phyloP scores from a whole-genome alignment of 2,113 vertebrate species.

The Salvator merianae region DNA sequence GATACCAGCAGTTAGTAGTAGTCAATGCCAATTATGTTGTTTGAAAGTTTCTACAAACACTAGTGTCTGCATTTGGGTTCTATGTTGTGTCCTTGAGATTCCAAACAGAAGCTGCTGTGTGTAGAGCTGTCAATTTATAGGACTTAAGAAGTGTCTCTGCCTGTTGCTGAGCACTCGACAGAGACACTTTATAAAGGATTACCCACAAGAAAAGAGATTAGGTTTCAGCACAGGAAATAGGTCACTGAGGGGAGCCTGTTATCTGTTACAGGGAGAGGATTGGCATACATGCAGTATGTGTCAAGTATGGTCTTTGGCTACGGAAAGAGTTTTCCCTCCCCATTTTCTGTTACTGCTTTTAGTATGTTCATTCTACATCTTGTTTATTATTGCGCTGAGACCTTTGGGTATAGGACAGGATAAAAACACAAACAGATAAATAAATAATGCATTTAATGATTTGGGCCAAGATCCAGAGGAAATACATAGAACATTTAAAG shows the following conservation, averaged over 20 bases:
- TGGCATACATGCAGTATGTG: neutral
- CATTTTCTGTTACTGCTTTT: too few relatives aligned
- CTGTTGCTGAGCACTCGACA: slow-evolving; percentile 22
- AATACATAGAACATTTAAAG: neutral
- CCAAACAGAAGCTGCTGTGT: neutral
- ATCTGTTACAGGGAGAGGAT: neutral
- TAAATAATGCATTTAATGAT: neutral
- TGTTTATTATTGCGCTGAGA: too few relatives aligned
- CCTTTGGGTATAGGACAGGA: too few relatives aligned
- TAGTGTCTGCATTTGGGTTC: neutral
- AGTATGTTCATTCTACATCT: too few relatives aligned
- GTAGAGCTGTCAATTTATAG: neutral
- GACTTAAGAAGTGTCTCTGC: slow-evolving; percentile 24
- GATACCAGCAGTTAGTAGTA: neutral
- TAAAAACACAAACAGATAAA: too few relatives aligned
- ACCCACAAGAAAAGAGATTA: slow-evolving; percentile 36
- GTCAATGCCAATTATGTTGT: neutral
- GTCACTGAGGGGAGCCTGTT: neutral
- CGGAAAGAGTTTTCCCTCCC: too few relatives aligned
- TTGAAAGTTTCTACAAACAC: neutral
- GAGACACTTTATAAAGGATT: slow-evolving; percentile 49
- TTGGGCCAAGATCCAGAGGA: neutral
- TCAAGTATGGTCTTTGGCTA: too few relatives aligned
- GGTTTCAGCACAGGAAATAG: slow-evolving; percentile 17
- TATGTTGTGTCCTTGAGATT: neutral